Evolutionary conservation across 1,140 invertebrate species (phyloP), one percentile per base, ranked within the genome.

Genomic region (Saccostrea echinata): DNA sequence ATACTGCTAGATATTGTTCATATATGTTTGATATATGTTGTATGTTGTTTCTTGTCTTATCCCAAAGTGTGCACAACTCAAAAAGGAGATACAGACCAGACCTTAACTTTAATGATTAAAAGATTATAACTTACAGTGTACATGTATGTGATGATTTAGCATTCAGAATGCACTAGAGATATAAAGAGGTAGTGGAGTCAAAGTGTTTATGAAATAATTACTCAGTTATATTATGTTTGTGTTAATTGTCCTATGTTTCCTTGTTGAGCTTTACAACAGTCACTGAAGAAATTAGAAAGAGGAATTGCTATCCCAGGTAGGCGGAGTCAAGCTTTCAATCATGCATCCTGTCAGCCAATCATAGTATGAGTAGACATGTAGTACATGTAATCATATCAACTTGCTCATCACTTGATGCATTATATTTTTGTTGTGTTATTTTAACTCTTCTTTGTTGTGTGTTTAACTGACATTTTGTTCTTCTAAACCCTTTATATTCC

Each of bases 181-280:
- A 43, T 2, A 43, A 3, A 43, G 43, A 43, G 43, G 4, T 43
- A 43, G 43, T 6, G 43, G 43, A 43, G 43, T 43, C 6, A 43
- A 43, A 9, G 43, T 43, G 9, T 43, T 43, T 6, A 9, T 43
- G 43, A 43, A 43, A 6, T 43, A 43, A 43, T 43, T 43, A 43
- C 6, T 43, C 9, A 43, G 43, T 18, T 55, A 9, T 55, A 16
- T 61, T 21, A 30, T 27, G 13, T 6, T 13, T 16, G 16, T 76
- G 3, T 76, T 76, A 76, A 76, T 76, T 76, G 68, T 76, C 68
- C 68, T 30, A 27, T 76, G 68, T 76, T 76, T 76, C 68, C 68
- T 76, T 76, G 68, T 76, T 76, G 68, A 76, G 68, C 68, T 76
- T 76, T 76, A 76, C 68, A 76, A 76, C 24, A 76, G 68, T 76